Base-by-base conservation (phyloP, 2,113 vertebrate genomes). In the Dendrocopos noguchii region DNA sequence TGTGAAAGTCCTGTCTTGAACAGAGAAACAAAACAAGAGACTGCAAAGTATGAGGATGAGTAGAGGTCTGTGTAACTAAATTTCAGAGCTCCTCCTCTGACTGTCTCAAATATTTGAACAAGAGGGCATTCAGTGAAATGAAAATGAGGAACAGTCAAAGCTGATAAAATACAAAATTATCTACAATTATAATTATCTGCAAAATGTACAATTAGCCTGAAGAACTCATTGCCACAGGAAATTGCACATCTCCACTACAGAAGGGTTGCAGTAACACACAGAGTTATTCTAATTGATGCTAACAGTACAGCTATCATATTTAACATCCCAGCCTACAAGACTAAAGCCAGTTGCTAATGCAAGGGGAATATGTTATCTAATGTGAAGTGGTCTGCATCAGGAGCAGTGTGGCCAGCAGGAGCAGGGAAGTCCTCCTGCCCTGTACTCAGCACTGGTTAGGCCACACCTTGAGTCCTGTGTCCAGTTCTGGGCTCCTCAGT, bases 161-260 rank as follows among this genome's bases (percentile, higher is more conserved):
- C 56, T 67, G 64, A 67, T 84, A 89, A 95, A 92, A 88, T 53
- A 65, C 20, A 79, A 84, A 93, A 96, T 95, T 80, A 83, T 82
- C 81, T 85, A 66, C 79, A 90, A 83, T 87, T 92, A 72, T 72
- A 89, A 89, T 91, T 93, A 77, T 52, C 74, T 73, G 85, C 56
- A 84, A 87, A 91, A 84, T 83, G 60, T 84, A 65, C 56, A 87
- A 92, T 93, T 94, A 89, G 75, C 67, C 67, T 64, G 60, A 67
- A 93, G 87, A 93, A 74, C 67, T 87, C 71, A 80, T 77, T 94
- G 84, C 67, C 87, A 83, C 56, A 85, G 87, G 84, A 95, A 96
- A 91, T 95, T 80, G 71, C 33, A 79, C 66, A 80, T 95, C 75
- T 82, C 31, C 36, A n/a, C 46, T 60, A 10, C 3, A 77, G 80